Percentiles rank a stretch among this genome's conserved stretches.
Evolutionary conservation across 2,888 invertebrate species (phyloP).

Genomic region (Acholoe squamosa): DNA sequence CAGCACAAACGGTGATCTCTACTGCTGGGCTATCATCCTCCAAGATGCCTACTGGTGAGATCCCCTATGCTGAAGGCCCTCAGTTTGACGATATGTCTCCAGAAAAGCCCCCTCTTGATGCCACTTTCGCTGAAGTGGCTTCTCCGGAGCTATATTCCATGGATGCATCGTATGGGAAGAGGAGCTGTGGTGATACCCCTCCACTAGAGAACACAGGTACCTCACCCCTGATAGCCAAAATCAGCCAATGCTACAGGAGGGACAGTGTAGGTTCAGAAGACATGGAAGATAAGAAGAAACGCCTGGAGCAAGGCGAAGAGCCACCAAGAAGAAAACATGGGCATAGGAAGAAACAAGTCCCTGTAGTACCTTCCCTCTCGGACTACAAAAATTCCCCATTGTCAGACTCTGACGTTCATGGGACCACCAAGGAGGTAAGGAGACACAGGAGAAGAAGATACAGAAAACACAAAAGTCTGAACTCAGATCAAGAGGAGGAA

Average conservation of each 20-base stretch:
- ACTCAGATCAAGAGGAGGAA: background rate
- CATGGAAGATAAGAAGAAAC: background rate
- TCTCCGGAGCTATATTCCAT: background rate
- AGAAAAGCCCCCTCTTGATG: background rate
- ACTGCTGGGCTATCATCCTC: background rate
- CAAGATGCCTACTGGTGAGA: background rate
- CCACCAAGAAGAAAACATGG: background rate
- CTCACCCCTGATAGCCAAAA: background rate
- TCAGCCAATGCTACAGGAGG: background rate
- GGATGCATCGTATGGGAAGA: background rate
- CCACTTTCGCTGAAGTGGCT: background rate
- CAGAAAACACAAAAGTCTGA: background rate
- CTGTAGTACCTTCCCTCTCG: background rate
- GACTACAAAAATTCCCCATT: background rate
- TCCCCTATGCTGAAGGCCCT: background rate
- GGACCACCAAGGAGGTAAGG: background rate
- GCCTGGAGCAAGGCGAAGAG: background rate
- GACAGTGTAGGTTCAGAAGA: background rate
- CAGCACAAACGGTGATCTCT: no score
- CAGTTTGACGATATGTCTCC: background rate
- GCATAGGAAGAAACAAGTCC: background rate
- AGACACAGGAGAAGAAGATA: background rate
- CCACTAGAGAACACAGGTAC: background rate
- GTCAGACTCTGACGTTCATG: background rate
- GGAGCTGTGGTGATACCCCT: background rate